phyloP scores from a whole-genome alignment of 2,797 vertebrate species.

The Leucoraja ocellata region DNA sequence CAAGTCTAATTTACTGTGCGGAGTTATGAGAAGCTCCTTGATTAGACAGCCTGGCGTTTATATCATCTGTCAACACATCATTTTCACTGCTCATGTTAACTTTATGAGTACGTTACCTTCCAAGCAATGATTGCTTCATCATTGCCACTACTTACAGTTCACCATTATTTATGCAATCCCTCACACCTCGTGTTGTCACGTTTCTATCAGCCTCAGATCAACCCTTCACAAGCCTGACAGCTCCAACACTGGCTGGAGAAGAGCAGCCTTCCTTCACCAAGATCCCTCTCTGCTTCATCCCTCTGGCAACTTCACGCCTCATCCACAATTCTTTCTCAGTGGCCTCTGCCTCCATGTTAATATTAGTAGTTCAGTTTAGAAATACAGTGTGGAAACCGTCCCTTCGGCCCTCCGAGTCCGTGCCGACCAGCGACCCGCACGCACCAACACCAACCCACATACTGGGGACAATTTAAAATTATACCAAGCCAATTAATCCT shows the following conservation, averaged over 20 bases:
- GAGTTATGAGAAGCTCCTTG: not conserved
- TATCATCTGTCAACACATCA: not conserved
- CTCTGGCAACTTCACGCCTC: no score
- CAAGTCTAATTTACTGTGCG: not conserved
- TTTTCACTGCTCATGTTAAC: not conserved
- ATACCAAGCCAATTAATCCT: no score
- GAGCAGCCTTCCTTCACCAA: not conserved
- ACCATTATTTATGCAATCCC: not conserved
- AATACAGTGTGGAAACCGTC: no score
- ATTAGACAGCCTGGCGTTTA: not conserved
- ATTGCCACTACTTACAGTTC: not conserved
- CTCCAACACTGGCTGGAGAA: not conserved
- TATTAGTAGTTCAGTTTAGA: no score
- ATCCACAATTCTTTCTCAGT: no score
- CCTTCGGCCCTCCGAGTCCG: no score
- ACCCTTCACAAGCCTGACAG: not conserved
- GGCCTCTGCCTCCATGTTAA: no score
- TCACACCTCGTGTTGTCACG: not conserved
- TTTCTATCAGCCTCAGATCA: not conserved
- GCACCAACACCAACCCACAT: no score
- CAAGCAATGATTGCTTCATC: not conserved
- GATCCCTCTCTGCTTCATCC: no score
- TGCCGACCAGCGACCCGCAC: no score
- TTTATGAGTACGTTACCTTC: not conserved
- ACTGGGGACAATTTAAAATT: no score